phyloP scores from a whole-genome alignment of 2,888 invertebrate genomes.

The Volucella inflata region DNA sequence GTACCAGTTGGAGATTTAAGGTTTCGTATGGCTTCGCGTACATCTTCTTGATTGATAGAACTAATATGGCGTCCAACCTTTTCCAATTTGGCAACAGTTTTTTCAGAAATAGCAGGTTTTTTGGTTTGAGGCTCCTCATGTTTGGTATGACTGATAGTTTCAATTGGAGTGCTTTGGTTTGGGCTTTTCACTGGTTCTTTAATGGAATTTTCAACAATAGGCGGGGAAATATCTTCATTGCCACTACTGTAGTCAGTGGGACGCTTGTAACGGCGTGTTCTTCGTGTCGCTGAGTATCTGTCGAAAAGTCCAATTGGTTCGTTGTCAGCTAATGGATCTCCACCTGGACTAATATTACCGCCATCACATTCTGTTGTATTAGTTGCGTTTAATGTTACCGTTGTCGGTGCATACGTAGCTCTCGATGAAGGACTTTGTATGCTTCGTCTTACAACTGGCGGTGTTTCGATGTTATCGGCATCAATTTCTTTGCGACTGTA shows the following conservation, averaged over 20 bases:
- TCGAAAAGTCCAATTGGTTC: constrained; percentile 90
- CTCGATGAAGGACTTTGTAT: constrained; percentile 82
- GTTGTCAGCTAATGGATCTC: constrained; percentile 75
- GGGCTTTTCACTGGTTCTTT: constrained; percentile 54
- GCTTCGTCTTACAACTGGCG: constrained; percentile 90
- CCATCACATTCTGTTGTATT: constrained; percentile 76
- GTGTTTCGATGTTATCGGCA: constrained; percentile 95
- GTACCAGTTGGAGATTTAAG: constrained; percentile 87
- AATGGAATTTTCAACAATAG: constrained; percentile 80
- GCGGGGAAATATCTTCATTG: constrained; percentile 85
- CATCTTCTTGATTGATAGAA: constrained; percentile 89
- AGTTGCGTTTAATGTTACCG: constrained; percentile 78
- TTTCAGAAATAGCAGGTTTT: constrained; percentile 82
- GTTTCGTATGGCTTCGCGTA: constrained; percentile 88
- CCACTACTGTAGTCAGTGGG: constrained; percentile 86
- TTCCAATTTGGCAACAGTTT: constrained; percentile 81
- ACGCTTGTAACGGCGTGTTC: constrained; percentile 92
- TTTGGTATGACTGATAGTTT: constrained; percentile 84
- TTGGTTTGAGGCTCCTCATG: constrained; percentile 82
- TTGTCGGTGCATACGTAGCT: constrained; percentile 75
- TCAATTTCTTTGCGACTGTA: constrained; percentile 92
- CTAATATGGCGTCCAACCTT: constrained; percentile 87
- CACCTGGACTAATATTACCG: constrained; percentile 83
- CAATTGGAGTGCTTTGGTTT: constrained; percentile 61
- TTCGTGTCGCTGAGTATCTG: constrained; percentile 91